A percentile compares a stretch with the other conserved stretches of the same genome.
Evolutionary conservation across 2,888 invertebrate species (phyloP).

Genomic region (Mimumesa dahlbomi): DNA sequence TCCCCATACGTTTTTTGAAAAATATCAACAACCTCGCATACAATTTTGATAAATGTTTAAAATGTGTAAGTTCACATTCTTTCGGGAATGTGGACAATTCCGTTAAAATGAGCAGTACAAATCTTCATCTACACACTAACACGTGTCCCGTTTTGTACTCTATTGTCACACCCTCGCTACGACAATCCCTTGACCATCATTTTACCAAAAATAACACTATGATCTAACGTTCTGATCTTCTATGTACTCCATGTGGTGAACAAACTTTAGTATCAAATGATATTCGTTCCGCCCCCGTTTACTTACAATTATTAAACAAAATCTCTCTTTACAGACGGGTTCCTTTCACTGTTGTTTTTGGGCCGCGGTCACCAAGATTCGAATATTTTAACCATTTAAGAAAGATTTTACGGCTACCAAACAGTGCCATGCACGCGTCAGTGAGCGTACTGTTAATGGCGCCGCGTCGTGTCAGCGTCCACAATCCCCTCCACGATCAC

Average conservation of each 20-base stretch:
- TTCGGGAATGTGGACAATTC: too few species aligned
- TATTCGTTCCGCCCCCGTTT: too few species aligned
- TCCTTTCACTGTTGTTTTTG: neutral
- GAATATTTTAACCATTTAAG: constrained; percentile 33
- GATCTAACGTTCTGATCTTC: neutral
- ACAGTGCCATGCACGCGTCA: constrained; percentile 39
- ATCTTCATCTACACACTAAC: neutral
- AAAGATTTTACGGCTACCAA: constrained; percentile 8
- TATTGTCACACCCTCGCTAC: too few species aligned
- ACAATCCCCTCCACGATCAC: constrained; percentile 44
- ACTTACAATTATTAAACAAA: constrained; percentile 19
- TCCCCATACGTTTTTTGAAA: too few species aligned
- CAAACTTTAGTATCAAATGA: too few species aligned
- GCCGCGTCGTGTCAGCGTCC: constrained; percentile 38
- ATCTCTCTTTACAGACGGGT: neutral
- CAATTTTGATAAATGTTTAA: too few species aligned
- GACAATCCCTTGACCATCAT: too few species aligned
- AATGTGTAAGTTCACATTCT: too few species aligned
- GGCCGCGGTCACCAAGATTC: constrained; percentile 30
- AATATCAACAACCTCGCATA: too few species aligned
- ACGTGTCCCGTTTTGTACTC: too few species aligned
- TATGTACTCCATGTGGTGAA: neutral
- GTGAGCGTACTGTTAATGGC: constrained; percentile 52
- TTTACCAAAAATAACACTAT: too few species aligned
- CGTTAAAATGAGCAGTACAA: too few species aligned